Evolutionary conservation across 2,113 vertebrate species (phyloP).

Genomic region (Porphyrio hochstetteri): DNA sequence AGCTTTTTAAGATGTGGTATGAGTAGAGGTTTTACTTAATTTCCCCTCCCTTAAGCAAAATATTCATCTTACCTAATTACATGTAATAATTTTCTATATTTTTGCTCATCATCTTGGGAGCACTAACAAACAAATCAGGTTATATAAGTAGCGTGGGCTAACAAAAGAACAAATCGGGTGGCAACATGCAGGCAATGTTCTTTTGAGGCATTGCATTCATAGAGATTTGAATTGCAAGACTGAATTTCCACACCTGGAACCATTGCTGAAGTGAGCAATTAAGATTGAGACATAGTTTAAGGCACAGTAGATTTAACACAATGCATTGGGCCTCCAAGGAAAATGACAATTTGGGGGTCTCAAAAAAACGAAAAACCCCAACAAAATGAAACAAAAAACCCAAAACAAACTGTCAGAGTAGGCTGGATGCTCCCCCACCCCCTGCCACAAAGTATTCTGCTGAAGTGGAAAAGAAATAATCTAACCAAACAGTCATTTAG

Average conservation of each 20-base stretch:
- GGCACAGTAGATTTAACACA: not conserved
- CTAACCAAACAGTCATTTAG: not conserved
- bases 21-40: not conserved
- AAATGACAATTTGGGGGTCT: not conserved
- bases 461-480: not conserved
- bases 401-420: too few relatives aligned
- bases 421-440: too few relatives aligned
- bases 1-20: not conserved
- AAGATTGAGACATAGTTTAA: not conserved
- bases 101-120: not conserved
- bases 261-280: not conserved
- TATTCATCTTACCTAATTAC: not conserved
- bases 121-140: not conserved
- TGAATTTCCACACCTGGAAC: not conserved
- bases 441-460: not conserved
- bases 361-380: not conserved
- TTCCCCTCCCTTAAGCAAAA: not conserved
- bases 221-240: not conserved
- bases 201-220: not conserved
- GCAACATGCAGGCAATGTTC: not conserved
- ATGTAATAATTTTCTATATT: not conserved
- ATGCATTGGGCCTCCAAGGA: not conserved
- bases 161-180: not conserved
- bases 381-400: too few relatives aligned
- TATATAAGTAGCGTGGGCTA: not conserved